Evolutionary conservation across 2,113 vertebrate species (phyloP).

Genomic region (Semnornis frantzii): DNA sequence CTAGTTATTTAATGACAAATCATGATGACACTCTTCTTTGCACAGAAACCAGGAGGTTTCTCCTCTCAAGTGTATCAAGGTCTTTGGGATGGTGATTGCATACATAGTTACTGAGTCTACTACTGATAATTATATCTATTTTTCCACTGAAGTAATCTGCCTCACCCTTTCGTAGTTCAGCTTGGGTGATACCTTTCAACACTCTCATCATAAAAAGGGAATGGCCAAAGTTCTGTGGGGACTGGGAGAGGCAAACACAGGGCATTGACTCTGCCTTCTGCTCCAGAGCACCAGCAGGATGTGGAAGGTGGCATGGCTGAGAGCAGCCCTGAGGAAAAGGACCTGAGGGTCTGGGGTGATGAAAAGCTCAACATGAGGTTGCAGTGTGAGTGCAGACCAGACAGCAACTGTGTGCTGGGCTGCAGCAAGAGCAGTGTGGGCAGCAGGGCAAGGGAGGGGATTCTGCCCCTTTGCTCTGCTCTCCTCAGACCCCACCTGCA

Average conservation of each 20-base stretch:
- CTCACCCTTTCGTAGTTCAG: not conserved
- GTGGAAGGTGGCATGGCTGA: not conserved
- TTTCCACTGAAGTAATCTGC: constrained; percentile 15
- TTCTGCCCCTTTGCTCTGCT: not conserved
- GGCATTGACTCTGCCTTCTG: not conserved
- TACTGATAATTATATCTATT: constrained; percentile 2
- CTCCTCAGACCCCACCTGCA: not conserved
- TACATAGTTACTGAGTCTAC: not conserved
- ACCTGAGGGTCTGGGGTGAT: too few species aligned
- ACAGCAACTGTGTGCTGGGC: too few species aligned
- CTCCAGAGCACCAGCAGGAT: not conserved
- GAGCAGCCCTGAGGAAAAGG: too few species aligned
- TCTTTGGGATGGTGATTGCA: not conserved
- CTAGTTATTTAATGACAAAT: not conserved
- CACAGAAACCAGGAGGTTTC: constrained; percentile 10
- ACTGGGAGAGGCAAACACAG: not conserved
- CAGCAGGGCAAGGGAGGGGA: not conserved
- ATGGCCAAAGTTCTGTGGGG: constrained; percentile 6
- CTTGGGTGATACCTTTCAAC: constrained; percentile 33
- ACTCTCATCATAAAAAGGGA: not conserved
- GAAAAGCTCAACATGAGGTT: too few species aligned
- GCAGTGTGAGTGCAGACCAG: too few species aligned
- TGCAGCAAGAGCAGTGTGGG: too few species aligned
- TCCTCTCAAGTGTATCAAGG: not conserved
- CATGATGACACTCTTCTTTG: not conserved